Evolutionary conservation across 2,888 invertebrate species (phyloP).

Genomic region (Brenthis daphne): DNA sequence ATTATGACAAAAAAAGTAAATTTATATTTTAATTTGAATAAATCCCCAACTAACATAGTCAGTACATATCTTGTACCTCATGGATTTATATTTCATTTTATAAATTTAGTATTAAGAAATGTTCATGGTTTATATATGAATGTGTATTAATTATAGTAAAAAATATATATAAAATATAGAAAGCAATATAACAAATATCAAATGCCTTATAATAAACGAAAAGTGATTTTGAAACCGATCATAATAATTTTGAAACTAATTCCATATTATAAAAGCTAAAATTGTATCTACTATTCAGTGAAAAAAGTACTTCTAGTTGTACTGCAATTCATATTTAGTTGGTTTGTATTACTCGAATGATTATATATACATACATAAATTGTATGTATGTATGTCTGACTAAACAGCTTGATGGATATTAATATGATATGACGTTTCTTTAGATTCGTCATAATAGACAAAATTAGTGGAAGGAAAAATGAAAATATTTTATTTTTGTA

Average conservation of each 20-base stretch:
- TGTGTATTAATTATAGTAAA: conserved; percentile 2
- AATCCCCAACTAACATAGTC: not conserved
- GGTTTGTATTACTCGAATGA: too few species aligned
- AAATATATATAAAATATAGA: conserved; percentile 3
- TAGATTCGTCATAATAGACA: too few species aligned
- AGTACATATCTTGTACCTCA: conserved; percentile 16
- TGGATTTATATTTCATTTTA: conserved; percentile 13
- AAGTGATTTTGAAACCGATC: not conserved
- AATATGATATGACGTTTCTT: too few species aligned
- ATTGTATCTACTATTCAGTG: too few species aligned
- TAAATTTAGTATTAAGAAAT: conserved; percentile 6
- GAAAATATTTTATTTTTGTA: too few species aligned
- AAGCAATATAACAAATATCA: conserved; percentile 17
- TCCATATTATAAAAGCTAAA: not conserved
- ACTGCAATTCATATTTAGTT: too few species aligned
- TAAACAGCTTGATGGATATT: too few species aligned
- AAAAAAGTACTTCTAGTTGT: too few species aligned
- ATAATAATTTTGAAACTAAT: not conserved
- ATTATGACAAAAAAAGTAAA: not conserved
- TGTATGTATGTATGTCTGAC: too few species aligned
- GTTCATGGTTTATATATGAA: conserved; percentile 1
- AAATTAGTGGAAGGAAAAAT: too few species aligned
- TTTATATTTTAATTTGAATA: not conserved
- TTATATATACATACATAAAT: too few species aligned
- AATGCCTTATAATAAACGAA: conserved; percentile 6